Percentiles rank a stretch among this genome's conserved stretches.
phyloP scores from a whole-genome alignment of 2,888 invertebrate genomes.

The Hipparchia sbordonii region DNA sequence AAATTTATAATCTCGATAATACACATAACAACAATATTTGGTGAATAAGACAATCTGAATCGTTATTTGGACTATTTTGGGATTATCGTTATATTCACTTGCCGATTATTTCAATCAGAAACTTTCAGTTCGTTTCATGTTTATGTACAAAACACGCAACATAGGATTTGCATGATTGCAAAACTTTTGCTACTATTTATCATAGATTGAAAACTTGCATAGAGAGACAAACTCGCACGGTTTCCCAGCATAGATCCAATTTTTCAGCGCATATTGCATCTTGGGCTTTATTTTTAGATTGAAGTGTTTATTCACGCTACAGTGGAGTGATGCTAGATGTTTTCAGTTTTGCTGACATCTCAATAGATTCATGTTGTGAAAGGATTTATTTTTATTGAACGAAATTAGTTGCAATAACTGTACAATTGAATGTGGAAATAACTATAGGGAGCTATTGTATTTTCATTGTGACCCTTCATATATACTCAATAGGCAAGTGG shows the following conservation, averaged over 20 bases:
- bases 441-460: background rate
- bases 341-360: slow-evolving; percentile 31
- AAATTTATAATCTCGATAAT: too few relatives aligned
- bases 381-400: slow-evolving; percentile 28
- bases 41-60: background rate
- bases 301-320: slow-evolving; percentile 36
- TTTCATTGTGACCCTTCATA: slow-evolving; percentile 12
- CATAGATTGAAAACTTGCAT: slow-evolving; percentile 22
- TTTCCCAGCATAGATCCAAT: slow-evolving; percentile 26
- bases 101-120: background rate
- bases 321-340: slow-evolving; percentile 33
- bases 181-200: slow-evolving; percentile 10
- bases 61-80: background rate
- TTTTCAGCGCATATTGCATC: slow-evolving; percentile 35
- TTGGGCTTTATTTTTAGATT: slow-evolving; percentile 33
- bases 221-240: slow-evolving; percentile 16
- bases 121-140: background rate
- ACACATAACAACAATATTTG: too few relatives aligned
- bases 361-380: slow-evolving; percentile 24
- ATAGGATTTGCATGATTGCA: slow-evolving; percentile 12
- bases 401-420: slow-evolving; percentile 9
- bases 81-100: background rate
- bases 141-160: background rate
- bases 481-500: background rate
- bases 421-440: background rate